Evolutionary conservation across 2,888 invertebrate species (phyloP), one percentile per base, ranked within the genome.

Genomic region (Calameuta filiformis): DNA sequence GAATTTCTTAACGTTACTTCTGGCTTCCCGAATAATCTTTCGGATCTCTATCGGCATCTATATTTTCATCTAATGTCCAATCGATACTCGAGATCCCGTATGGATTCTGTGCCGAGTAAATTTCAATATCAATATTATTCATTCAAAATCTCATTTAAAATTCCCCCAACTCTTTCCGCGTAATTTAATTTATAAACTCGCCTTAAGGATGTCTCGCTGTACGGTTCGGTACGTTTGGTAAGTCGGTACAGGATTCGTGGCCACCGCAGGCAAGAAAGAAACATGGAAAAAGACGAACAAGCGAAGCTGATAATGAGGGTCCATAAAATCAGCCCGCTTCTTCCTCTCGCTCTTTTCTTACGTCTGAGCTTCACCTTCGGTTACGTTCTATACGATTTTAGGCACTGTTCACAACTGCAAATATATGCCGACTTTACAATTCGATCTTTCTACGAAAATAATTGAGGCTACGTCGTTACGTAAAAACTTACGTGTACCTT

Each of bases 321-420:
- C 75, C 81, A 83, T 82, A 82, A 85, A 85, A 84, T 83, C 85
- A 79, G 77, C 79, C 83, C 80, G 84, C 79, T 83, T 83, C 79
- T 82, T 83, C 82, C 73, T 77, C 74, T 76, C 56, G 56, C 56
- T 56, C 56, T 56, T 56, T 56, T 56, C 56, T 56, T 56, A 56
- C 56, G 56, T 56, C 56, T 56, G 2, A 1, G 56, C 56, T 56
- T 56, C 23, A 56, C 56, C 56, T 56, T 56, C 56, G 56, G 56
- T 23, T 56, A 56, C 56, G 56, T 56, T 56, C 23, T 56, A 23
- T 15, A 56, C 56, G 56, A 23, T 56, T 56, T 56, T 56, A 56
- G 23, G 56, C 56, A 9, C 56, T 56, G 56, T 56, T 56, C 56
- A 56, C 56, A 56, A 56, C 23, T 9, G 9, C 23, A 23, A 9